Evolutionary conservation across 1,140 invertebrate genomes (phyloP), one percentile per base, ranked within the genome.

Genomic region (Cyrtorhinus lividipennis): DNA sequence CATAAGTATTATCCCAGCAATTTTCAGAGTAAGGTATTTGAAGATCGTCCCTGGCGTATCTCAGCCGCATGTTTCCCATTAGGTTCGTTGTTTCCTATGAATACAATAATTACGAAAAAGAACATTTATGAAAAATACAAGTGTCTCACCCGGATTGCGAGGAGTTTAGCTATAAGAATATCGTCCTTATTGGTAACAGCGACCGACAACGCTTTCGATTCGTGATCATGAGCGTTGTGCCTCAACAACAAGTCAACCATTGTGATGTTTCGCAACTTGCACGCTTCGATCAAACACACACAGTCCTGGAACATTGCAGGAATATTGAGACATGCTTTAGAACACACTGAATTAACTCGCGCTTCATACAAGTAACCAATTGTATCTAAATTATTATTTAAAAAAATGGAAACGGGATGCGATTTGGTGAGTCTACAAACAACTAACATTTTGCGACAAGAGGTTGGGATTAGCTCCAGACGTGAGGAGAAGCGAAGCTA

Each of bases 211-310:
- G 92, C 92, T 66, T 83, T 81, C 62, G 88, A 87, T 45, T 92
- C 85, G 57, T 90, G 84, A 75, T 98, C 95, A 13, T 84, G 77
- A 1, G 93, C 92, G n/a, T 90, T 90, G 69, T 86, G 77, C 66
- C 85, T 83, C 8, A 98, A 73, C n/a, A 98, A 72, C 27, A 92
- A 72, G 66, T 90, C 84, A 10, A 87, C 72, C 70, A 85, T 79
- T 23, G 81, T 76, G 56, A 80, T 72, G 56, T 85, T 82, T 24
- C 81, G 73, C 65, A 83, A 81, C 64, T 77, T 77, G 68, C 84
- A 87, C 18, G 90, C 88, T 75, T 89, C 83, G 0, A 85, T 81
- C 57, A 91, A 10, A 84, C 80, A 62, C 24, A 64, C 24, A 38
- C 62, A 1, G 81, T 73, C 72, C 38, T 67, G 63, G 56, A 64